Evolutionary conservation across 1,140 invertebrate species (phyloP).

Genomic region (Listronotus bonariensis): DNA sequence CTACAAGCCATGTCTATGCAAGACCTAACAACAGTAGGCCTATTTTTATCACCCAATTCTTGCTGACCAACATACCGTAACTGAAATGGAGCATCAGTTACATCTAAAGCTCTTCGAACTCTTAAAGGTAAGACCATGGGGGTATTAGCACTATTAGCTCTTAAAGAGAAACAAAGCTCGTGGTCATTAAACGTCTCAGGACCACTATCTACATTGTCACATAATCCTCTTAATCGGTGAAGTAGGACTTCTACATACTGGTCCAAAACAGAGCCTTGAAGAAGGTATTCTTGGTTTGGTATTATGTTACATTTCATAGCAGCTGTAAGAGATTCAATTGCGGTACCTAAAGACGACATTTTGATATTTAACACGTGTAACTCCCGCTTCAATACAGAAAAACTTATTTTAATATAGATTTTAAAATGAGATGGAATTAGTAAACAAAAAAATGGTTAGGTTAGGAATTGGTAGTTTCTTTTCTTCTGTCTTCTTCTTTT

Average conservation of each 20-base stretch:
- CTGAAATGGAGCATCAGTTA: slow-evolving; percentile 81
- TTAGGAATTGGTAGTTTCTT: too few relatives aligned
- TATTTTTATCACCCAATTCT: slow-evolving; percentile 84
- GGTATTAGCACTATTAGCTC: slow-evolving; percentile 60
- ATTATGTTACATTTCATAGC: slow-evolving; percentile 83
- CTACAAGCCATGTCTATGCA: slow-evolving; percentile 92
- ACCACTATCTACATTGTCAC: slow-evolving; percentile 90
- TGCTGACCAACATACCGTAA: slow-evolving; percentile 88
- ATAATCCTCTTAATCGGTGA: slow-evolving; percentile 87
- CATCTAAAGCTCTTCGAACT: slow-evolving; percentile 77
- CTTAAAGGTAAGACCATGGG: slow-evolving; percentile 61
- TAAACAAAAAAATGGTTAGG: too few relatives aligned
- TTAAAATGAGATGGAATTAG: too few relatives aligned
- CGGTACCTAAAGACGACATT: slow-evolving; percentile 61
- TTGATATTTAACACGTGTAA: too few relatives aligned
- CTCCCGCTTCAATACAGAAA: too few relatives aligned
- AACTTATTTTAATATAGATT: too few relatives aligned
- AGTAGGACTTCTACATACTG: slow-evolving; percentile 90
- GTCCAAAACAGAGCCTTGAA: slow-evolving; percentile 91
- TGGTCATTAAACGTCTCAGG: slow-evolving; percentile 92
- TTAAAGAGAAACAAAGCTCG: slow-evolving; percentile 81
- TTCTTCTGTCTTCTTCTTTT: too few relatives aligned
- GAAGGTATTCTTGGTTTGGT: slow-evolving; percentile 87
- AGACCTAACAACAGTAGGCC: slow-evolving; percentile 86
- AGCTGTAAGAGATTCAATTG: slow-evolving; percentile 75